Percentiles rank a stretch among this genome's conserved stretches.
phyloP scores from a whole-genome alignment of 2,113 vertebrate species.

The Epinephelus cyanopodus region DNA sequence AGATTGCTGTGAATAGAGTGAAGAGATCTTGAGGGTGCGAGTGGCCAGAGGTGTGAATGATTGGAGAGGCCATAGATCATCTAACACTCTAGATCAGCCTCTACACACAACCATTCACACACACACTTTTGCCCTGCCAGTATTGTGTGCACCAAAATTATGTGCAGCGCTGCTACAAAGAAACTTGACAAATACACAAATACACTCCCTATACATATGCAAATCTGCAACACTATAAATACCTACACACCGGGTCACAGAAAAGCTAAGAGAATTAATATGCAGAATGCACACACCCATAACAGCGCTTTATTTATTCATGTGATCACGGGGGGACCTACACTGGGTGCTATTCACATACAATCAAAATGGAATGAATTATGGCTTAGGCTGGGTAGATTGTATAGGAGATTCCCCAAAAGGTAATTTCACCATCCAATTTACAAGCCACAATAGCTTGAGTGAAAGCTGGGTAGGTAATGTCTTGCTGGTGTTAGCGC shows the following conservation, averaged over 20 bases:
- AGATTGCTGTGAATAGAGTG: conserved; percentile 38
- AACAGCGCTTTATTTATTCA: conserved; percentile 61
- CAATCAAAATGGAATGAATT: conserved; percentile 60
- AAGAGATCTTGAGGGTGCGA: conserved; percentile 4
- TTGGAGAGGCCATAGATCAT: conserved; percentile 7
- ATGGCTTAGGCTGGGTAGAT: conserved; percentile 12
- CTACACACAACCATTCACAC: not conserved
- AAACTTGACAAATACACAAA: conserved; percentile 44
- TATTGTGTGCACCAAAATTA: conserved; percentile 17
- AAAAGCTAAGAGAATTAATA: conserved; percentile 42
- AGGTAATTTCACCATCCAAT: conserved; percentile 66
- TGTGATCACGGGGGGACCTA: conserved; percentile 26
- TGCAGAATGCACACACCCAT: conserved; percentile 31
- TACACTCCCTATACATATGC: conserved; percentile 47
- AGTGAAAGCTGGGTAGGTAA: conserved; percentile 52
- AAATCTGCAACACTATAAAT: conserved; percentile 58
- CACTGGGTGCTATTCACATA: conserved; percentile 10
- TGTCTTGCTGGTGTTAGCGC: conserved; percentile 45
- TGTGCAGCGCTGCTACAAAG: not conserved
- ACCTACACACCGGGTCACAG: conserved; percentile 31
- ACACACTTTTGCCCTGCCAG: not conserved
- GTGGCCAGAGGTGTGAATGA: conserved; percentile 52
- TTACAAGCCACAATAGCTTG: conserved; percentile 44
- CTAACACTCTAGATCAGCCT: conserved; percentile 12
- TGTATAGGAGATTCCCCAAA: conserved; percentile 40